These are phyloP conservation scores for Lynx canadensis DNA, from an alignment of 2,113 vertebrate genomes.

Conservation along the genomic window DNA sequence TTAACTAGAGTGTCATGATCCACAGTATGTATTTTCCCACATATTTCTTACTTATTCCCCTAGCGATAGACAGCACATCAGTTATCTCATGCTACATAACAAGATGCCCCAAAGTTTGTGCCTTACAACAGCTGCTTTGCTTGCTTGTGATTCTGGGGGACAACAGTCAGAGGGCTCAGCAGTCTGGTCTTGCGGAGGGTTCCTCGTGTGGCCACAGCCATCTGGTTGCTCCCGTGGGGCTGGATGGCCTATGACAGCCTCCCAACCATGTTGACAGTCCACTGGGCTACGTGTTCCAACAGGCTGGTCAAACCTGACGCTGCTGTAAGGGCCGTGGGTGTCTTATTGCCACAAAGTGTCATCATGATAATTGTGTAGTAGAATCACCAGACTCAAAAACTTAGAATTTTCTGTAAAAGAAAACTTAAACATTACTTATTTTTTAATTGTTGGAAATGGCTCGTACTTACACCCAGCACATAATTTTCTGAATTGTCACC, in stretches of 20 bases:
- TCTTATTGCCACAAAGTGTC: not conserved
- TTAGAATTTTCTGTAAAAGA: not conserved
- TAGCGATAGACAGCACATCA: not conserved
- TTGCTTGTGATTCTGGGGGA: not conserved
- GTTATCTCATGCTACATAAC: not conserved
- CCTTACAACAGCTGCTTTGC: not conserved
- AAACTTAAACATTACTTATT: not conserved
- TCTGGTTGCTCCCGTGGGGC: not conserved
- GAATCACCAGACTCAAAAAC: not conserved
- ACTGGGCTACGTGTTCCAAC: not conserved
- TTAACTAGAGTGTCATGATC: not conserved
- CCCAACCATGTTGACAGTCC: fast-evolving
- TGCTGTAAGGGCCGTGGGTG: not conserved
- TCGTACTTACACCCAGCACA: not conserved
- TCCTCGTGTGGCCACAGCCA: fast-evolving
- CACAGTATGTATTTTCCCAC: not conserved
- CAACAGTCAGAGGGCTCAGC: not conserved
- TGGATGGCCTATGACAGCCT: not conserved
- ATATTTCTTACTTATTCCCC: not conserved
- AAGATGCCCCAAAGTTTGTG: not conserved
- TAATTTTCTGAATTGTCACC: constrained; percentile 28
- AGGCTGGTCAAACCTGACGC: not conserved
- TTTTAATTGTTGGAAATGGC: not conserved
- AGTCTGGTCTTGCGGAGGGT: not conserved
- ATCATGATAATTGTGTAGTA: not conserved